These are phyloP conservation scores for Meleagris gallopavo DNA, from an alignment of 2,113 vertebrate species.

Conservation along the genomic window DNA sequence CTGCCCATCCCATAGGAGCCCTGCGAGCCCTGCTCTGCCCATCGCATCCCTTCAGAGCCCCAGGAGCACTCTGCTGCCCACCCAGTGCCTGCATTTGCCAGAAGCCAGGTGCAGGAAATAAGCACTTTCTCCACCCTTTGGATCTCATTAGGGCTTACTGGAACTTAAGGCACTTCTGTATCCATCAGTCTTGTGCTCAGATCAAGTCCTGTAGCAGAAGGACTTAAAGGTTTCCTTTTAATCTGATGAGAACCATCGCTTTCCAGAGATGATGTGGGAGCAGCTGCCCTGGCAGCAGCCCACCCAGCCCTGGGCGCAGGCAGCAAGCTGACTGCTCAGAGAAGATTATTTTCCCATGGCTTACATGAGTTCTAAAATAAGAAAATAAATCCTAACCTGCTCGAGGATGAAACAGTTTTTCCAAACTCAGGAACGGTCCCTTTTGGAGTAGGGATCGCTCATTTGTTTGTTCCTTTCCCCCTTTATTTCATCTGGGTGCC, in stretches of 20 bases:
- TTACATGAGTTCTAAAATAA: conserved; percentile 66
- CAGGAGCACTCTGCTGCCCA: no score
- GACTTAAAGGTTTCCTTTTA: neutral
- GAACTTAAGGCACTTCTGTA: neutral
- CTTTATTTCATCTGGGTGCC: neutral
- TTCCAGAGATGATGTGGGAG: neutral
- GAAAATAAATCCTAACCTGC: conserved; percentile 63
- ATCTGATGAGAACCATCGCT: neutral
- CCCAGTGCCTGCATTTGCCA: neutral
- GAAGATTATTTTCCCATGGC: conserved; percentile 53
- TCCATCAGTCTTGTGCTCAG: neutral
- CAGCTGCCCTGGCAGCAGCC: no score
- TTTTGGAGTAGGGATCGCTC: neutral
- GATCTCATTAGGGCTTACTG: neutral
- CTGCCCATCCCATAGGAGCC: no score
- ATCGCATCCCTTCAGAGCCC: no score
- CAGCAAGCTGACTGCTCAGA: conserved; percentile 8
- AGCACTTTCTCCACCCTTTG: neutral
- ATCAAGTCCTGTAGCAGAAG: neutral
- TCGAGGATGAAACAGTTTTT: neutral
- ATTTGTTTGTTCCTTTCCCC: neutral
- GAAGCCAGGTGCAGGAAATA: neutral
- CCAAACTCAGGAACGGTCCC: neutral
- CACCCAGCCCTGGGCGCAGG: neutral
- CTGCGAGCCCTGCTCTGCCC: no score